Conservation (phyloP, 2,113 vertebrate species). For the Lichenostomus cassidix region DNA sequence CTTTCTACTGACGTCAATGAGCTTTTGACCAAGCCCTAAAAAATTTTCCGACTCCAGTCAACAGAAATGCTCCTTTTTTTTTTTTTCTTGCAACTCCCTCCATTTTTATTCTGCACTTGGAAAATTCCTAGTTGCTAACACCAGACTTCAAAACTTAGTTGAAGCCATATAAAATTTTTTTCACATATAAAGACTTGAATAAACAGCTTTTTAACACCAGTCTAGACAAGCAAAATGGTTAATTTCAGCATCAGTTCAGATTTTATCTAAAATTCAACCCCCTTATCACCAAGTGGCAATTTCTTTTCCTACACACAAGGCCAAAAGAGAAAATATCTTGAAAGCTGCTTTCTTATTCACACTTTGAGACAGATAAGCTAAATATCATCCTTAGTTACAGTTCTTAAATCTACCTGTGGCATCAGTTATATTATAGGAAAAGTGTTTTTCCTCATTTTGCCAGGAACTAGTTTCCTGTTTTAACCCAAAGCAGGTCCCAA, state of each 20-base stretch:
- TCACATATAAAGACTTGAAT: not conserved
- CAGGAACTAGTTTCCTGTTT: not conserved
- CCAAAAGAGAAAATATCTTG: not conserved
- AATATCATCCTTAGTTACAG: not conserved
- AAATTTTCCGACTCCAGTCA: not conserved
- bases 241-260: not conserved
- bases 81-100: not conserved
- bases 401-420: not conserved
- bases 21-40: constrained; percentile 58
- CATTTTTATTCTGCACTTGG: not conserved
- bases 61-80: not conserved
- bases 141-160: not conserved
- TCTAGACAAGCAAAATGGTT: not conserved
- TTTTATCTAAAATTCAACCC: not conserved
- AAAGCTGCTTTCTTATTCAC: constrained; percentile 26
- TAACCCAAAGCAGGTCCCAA: not conserved
- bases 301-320: not conserved
- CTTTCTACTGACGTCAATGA: constrained; percentile 62
- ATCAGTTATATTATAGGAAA: not conserved
- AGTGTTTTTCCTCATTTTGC: not conserved
- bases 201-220: not conserved
- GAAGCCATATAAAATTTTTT: not conserved
- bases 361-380: not conserved
- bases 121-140: not conserved
- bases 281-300: not conserved